A percentile compares a stretch with the other conserved stretches of the same genome.
phyloP scores from a whole-genome alignment of 1,140 invertebrate species.

The Drosophila takahashii region DNA sequence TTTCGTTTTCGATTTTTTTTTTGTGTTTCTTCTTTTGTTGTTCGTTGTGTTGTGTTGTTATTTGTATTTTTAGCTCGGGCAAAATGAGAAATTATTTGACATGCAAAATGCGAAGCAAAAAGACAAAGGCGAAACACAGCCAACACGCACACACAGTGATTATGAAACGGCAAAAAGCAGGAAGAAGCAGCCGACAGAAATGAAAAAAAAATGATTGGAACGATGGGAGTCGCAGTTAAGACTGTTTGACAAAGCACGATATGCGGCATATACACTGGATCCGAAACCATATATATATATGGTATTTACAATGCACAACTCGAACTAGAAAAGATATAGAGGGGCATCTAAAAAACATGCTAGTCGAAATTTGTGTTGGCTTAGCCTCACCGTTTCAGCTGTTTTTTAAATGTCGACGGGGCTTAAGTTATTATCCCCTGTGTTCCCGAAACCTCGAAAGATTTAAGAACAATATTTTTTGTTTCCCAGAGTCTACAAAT shows the following conservation, averaged over 20 bases:
- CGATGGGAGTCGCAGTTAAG: conserved; percentile 26
- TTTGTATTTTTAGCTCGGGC: conserved; percentile 60
- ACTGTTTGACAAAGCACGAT: conserved; percentile 13
- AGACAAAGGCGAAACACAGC: conserved; percentile 48
- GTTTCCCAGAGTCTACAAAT: neutral
- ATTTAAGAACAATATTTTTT: conserved; percentile 4
- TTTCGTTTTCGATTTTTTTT: conserved; percentile 35
- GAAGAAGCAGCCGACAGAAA: conserved; percentile 18
- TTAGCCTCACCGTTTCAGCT: conserved; percentile 27
- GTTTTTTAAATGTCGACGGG: conserved; percentile 8
- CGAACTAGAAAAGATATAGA: neutral
- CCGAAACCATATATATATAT: no score
- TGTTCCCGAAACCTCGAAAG: conserved; percentile 1
- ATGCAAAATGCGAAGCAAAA: conserved; percentile 54
- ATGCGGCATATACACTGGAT: neutral
- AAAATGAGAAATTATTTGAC: conserved; percentile 68
- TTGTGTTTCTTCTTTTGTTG: neutral
- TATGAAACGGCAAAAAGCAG: conserved; percentile 60
- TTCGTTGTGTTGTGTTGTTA: conserved; percentile 7
- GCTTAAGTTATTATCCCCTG: conserved; percentile 16
- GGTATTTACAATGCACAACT: neutral
- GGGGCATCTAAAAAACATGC: neutral
- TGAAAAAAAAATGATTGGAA: conserved; percentile 25
- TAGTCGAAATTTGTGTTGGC: conserved; percentile 16
- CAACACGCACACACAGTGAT: conserved; percentile 48